Base-by-base conservation (phyloP, 2,797 vertebrate species). In the Acanthornis magna region DNA sequence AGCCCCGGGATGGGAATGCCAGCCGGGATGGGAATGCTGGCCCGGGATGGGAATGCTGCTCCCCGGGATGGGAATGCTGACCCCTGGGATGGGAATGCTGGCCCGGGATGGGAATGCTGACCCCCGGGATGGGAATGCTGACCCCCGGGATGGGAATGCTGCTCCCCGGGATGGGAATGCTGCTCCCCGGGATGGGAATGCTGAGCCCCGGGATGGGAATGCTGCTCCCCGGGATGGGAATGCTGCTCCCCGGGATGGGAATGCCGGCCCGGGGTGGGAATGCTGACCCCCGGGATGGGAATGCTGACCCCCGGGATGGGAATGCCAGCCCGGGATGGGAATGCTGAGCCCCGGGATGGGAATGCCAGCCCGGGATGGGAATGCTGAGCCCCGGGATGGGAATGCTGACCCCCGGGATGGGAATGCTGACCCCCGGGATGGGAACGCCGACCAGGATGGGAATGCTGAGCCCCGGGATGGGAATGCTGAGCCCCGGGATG, bases 241-340 rank as follows among this genome's bases (percentile, higher is more conserved):
- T 38, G 20, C 29, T 13, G 51, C 16, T 6, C 27, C 27, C 51
- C 36, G 36, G 16, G 8, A 9, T 45, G 62, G 43, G 32, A 34
- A 47, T 47, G 62, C 11, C 5, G 30, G 4, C 3, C 19, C 4
- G 6, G 5, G 27, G 2, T 45, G 38, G 55, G 66, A 75, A n/a
- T 0, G 26, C 25, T 23, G 23, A 23, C 22, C 47, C 47, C 21
- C 32, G 10, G 47, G 47, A 11, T 45, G 21, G 61, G 54, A 73
- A n/a, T 0, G 23, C 71, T 4, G 61, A 2, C 10, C 27, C 6
- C 27, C 6, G 34, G 43, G 61, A 23, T 23, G 51, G 3, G 48
- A 50, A 27, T 50, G 26, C 50, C 50, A 16, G 50, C 48, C 66
- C 47, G 6, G 18, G 8, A 45, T 45, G 47, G 20, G 45, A 8